These are phyloP conservation scores for Calephelis nemesis DNA, from an alignment of 1,140 invertebrate genomes.

Conservation along the genomic window DNA sequence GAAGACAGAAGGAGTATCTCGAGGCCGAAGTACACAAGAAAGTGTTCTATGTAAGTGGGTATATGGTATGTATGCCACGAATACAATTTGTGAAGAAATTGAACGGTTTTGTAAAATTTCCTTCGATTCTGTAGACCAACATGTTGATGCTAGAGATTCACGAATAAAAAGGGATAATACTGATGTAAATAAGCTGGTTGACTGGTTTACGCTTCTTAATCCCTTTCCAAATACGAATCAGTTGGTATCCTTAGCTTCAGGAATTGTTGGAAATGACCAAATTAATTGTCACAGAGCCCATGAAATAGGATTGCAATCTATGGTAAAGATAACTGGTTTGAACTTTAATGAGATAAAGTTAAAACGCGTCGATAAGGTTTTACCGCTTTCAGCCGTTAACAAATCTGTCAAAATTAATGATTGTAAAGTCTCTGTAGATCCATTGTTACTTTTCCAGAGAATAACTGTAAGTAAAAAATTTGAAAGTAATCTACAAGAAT, in stretches of 20 bases:
- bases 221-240: slow-evolving; percentile 43
- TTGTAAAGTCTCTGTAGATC: slow-evolving; percentile 50
- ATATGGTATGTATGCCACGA: slow-evolving; percentile 33
- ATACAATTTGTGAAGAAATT: slow-evolving; percentile 44
- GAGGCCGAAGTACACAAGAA: slow-evolving; percentile 48
- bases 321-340: slow-evolving; percentile 39
- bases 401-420: slow-evolving; percentile 43
- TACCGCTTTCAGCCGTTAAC: slow-evolving; percentile 41
- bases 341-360: slow-evolving; percentile 49
- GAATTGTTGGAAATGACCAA: slow-evolving; percentile 39
- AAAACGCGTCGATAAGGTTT: slow-evolving; percentile 37
- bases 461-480: slow-evolving; percentile 51
- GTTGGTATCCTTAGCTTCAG: slow-evolving; percentile 46
- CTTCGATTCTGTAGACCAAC: slow-evolving; percentile 46
- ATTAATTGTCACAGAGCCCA: slow-evolving; percentile 43
- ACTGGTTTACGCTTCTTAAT: slow-evolving; percentile 40
- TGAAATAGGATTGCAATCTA: slow-evolving; percentile 40
- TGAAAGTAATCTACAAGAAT: slow-evolving; percentile 51
- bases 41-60: slow-evolving; percentile 55
- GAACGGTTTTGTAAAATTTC: slow-evolving; percentile 45
- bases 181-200: slow-evolving; percentile 31
- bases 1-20: slow-evolving; percentile 50
- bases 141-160: slow-evolving; percentile 49
- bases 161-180: slow-evolving; percentile 43
- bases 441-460: slow-evolving; percentile 60